Evolutionary conservation across 2,797 vertebrate species (phyloP).

Genomic region (Cirrhinus molitorella): DNA sequence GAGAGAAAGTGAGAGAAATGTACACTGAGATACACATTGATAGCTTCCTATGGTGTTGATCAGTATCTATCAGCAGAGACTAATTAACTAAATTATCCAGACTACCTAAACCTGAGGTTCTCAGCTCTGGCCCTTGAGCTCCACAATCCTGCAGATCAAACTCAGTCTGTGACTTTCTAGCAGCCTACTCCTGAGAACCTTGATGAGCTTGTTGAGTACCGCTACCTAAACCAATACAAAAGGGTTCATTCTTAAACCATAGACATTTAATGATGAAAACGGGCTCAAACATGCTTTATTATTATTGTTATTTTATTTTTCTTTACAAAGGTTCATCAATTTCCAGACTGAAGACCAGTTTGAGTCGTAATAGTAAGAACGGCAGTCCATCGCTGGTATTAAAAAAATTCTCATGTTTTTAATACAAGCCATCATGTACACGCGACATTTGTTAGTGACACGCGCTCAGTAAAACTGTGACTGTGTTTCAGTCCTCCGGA

Average conservation of each 20-base stretch:
- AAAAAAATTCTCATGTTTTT: not conserved
- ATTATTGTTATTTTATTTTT: too few relatives aligned
- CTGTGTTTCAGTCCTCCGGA: not conserved
- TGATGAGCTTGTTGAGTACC: too few relatives aligned
- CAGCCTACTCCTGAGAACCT: too few relatives aligned
- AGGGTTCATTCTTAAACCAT: not conserved
- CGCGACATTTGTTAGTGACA: not conserved
- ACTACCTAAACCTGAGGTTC: too few relatives aligned
- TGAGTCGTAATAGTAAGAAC: not conserved
- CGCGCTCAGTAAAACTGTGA: not conserved
- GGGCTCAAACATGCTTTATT: not conserved
- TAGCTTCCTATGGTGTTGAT: too few relatives aligned
- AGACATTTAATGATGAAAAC: not conserved
- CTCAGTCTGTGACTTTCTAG: too few relatives aligned
- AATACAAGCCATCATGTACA: not conserved
- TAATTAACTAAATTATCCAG: too few relatives aligned
- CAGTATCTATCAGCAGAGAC: too few relatives aligned
- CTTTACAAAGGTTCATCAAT: not conserved
- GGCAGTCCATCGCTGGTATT: not conserved
- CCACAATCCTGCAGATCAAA: too few relatives aligned
- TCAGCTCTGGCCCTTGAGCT: too few relatives aligned
- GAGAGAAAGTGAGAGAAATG: too few relatives aligned
- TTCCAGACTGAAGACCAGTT: constrained; percentile 1
- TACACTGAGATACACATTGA: too few relatives aligned
- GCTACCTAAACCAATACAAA: not conserved